These are phyloP conservation scores for Copsychus sechellarum DNA, from an alignment of 2,113 vertebrate species.

Conservation along the genomic window DNA sequence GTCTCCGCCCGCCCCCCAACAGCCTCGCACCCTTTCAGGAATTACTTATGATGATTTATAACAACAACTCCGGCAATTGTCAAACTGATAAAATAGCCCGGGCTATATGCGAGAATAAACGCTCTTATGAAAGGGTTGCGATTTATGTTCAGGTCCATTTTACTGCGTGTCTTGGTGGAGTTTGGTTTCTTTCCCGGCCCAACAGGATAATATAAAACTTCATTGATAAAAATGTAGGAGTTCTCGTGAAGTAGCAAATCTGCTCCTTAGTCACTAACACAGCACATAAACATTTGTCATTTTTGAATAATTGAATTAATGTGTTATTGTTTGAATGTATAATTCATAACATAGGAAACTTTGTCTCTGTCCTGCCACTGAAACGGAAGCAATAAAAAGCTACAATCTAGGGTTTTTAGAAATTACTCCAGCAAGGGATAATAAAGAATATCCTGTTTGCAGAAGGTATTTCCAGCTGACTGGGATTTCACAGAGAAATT, in stretches of 20 bases:
- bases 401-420: constrained; percentile 14
- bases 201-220: constrained; percentile 54
- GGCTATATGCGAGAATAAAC: constrained; percentile 74
- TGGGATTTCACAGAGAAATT: background rate
- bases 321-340: constrained; percentile 84
- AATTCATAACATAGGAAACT: constrained; percentile 81
- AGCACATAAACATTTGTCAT: constrained; percentile 82
- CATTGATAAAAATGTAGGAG: constrained; percentile 70
- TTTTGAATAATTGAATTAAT: constrained; percentile 84
- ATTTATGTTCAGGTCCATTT: constrained; percentile 48
- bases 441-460: constrained; percentile 55
- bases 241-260: constrained; percentile 65
- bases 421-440: constrained; percentile 38
- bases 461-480: constrained; percentile 41
- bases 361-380: constrained; percentile 72
- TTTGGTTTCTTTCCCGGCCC: constrained; percentile 54
- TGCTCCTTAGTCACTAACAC: constrained; percentile 68
- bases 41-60: constrained; percentile 99
- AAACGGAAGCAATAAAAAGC: constrained; percentile 71
- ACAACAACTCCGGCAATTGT: constrained; percentile 90
- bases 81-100: constrained; percentile 87
- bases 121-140: constrained; percentile 61
- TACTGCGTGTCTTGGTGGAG: constrained; percentile 33
- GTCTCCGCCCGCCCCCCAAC: constrained; percentile 92
- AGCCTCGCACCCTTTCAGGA: constrained; percentile 97